Evolutionary conservation across 2,797 vertebrate genomes (phyloP).

Genomic region (Sarcophilus harrisii): DNA sequence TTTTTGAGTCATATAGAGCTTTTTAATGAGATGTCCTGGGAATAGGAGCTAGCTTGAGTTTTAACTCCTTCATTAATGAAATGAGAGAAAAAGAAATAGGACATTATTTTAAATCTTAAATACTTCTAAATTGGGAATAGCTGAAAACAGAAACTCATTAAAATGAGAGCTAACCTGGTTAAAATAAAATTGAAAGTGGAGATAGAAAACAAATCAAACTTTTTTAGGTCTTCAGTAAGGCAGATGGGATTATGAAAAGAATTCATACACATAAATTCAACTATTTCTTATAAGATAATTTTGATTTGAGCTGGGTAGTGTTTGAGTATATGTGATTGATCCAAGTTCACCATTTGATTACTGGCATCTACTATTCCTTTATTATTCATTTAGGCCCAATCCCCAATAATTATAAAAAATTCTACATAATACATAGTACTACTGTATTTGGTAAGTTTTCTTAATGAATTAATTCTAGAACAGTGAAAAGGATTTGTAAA

Average conservation of each 20-base stretch:
- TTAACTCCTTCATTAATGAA: slow-evolving; percentile 56
- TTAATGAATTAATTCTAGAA: no score
- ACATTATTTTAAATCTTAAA: slow-evolving; percentile 49
- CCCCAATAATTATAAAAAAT: neutral
- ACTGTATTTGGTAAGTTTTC: neutral
- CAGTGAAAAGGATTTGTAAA: no score
- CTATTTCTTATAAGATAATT: neutral
- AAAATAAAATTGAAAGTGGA: slow-evolving; percentile 4
- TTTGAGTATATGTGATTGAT: neutral
- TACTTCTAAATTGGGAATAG: slow-evolving; percentile 30
- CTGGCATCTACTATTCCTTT: neutral
- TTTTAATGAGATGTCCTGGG: slow-evolving; percentile 57
- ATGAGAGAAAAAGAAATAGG: slow-evolving; percentile 61
- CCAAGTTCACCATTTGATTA: neutral
- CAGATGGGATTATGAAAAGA: neutral
- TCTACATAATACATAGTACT: neutral
- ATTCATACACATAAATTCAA: neutral
- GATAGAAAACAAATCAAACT: slow-evolving; percentile 5
- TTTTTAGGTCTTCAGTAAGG: neutral
- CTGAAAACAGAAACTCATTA: slow-evolving; percentile 25
- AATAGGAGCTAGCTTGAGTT: slow-evolving; percentile 37
- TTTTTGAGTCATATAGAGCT: neutral
- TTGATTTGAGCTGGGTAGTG: neutral
- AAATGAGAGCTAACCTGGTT: neutral
- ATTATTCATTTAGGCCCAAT: neutral